Percentiles rank a stretch among this genome's conserved stretches.
Evolutionary conservation across 2,888 invertebrate genomes (phyloP).

Genomic region (Macrosiphum euphorbiae): DNA sequence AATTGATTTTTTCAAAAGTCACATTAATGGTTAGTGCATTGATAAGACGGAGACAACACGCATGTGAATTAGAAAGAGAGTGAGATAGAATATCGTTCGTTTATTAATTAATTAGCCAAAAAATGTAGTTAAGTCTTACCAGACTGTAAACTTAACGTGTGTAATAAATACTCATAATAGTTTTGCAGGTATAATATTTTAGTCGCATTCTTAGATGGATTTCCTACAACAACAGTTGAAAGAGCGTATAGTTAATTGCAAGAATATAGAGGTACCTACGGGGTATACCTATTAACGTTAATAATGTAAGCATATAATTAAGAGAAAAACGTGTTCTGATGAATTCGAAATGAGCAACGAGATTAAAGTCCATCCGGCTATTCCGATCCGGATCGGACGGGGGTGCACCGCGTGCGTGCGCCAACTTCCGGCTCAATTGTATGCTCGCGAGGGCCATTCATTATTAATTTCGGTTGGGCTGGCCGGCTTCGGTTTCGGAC

Average conservation of each 20-base stretch:
- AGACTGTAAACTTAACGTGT: neutral
- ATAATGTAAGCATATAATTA: neutral
- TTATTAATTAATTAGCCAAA: neutral
- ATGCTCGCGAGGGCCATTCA: neutral
- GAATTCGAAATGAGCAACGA: slow-evolving; percentile 11
- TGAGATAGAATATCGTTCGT: neutral
- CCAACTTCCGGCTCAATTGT: neutral
- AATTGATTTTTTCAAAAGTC: neutral
- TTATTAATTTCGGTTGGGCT: slow-evolving; percentile 29
- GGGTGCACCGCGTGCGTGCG: neutral
- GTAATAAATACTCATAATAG: neutral
- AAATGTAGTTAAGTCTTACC: neutral
- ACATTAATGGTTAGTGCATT: neutral
- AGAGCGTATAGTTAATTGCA: neutral
- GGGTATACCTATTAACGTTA: neutral
- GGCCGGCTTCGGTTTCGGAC: neutral
- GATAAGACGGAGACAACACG: neutral
- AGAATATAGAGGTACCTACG: neutral
- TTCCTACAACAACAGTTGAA: neutral
- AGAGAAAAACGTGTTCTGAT: slow-evolving; percentile 12
- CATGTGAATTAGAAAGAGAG: neutral
- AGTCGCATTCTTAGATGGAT: neutral
- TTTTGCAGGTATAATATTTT: neutral
- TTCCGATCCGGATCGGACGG: neutral
- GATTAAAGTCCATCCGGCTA: slow-evolving; percentile 48